Conservation (phyloP, 1,140 invertebrate genomes). For the Lanistes nyassanus region DNA sequence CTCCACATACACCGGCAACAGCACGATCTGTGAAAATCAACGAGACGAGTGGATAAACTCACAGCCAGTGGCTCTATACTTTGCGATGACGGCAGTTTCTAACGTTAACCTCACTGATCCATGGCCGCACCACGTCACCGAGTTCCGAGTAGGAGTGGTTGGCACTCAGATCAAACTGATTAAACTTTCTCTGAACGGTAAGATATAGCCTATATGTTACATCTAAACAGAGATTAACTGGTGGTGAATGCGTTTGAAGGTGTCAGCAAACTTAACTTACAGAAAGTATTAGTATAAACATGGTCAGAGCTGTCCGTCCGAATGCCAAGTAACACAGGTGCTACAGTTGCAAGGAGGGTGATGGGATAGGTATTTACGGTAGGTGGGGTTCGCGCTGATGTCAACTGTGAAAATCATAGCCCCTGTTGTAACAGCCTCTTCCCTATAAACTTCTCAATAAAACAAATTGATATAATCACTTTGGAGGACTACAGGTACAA, state of each 20-base stretch:
- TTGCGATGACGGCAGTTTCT: neutral
- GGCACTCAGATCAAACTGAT: neutral
- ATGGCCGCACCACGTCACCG: neutral
- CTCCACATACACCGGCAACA: neutral
- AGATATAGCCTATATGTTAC: neutral
- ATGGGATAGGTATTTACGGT: no score
- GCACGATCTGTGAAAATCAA: conserved; percentile 2
- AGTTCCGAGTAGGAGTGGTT: neutral
- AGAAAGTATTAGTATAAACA: no score
- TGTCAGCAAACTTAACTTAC: no score
- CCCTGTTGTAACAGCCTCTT: no score
- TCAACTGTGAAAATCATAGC: no score
- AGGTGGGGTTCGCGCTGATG: no score
- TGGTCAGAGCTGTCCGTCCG: no score
- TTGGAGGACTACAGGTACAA: no score
- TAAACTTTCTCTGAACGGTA: neutral
- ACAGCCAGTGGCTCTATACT: neutral
- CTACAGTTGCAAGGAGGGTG: no score
- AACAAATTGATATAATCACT: no score
- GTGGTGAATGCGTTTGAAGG: neutral
- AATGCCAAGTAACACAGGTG: no score
- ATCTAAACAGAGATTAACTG: neutral
- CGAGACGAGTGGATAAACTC: conserved; percentile 11
- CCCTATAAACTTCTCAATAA: no score
- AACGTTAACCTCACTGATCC: neutral